phyloP scores from a whole-genome alignment of 2,888 invertebrate species.

The Lasioglossum marginatum region DNA sequence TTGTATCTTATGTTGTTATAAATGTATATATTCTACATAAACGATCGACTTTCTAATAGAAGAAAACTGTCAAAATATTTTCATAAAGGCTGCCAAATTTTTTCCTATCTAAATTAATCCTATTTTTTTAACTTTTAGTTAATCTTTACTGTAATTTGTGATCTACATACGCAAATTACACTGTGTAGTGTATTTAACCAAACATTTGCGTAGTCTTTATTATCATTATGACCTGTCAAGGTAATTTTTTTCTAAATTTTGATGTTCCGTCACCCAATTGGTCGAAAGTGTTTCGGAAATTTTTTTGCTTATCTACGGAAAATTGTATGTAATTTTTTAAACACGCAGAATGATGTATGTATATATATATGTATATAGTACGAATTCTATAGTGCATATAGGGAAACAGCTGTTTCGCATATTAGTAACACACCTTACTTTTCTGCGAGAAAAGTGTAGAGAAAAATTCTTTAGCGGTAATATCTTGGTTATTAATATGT shows the following conservation, averaged over 20 bases:
- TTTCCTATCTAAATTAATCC: not conserved
- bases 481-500: not conserved
- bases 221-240: constrained; percentile 14
- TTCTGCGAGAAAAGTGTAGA: not conserved
- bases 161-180: not conserved
- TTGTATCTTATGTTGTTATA: not conserved
- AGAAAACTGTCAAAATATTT: not conserved
- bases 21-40: not conserved
- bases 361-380: not conserved
- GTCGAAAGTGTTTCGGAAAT: not conserved
- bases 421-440: not conserved
- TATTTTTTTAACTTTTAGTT: not conserved
- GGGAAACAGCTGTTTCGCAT: constrained; percentile 19
- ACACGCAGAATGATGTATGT: not conserved
- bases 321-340: not conserved
- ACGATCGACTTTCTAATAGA: not conserved
- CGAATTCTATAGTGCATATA: not conserved
- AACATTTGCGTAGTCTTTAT: not conserved
- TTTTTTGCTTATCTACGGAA: not conserved
- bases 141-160: not conserved
- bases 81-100: not conserved
- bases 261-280: constrained; percentile 17
- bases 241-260: not conserved
- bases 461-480: constrained; percentile 4
- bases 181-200: constrained; percentile 1